Evolutionary conservation across 92 coral and sea anemone genomes (phyloP), one percentile per base, ranked within the genome.

Genomic region (Metridium senile): DNA sequence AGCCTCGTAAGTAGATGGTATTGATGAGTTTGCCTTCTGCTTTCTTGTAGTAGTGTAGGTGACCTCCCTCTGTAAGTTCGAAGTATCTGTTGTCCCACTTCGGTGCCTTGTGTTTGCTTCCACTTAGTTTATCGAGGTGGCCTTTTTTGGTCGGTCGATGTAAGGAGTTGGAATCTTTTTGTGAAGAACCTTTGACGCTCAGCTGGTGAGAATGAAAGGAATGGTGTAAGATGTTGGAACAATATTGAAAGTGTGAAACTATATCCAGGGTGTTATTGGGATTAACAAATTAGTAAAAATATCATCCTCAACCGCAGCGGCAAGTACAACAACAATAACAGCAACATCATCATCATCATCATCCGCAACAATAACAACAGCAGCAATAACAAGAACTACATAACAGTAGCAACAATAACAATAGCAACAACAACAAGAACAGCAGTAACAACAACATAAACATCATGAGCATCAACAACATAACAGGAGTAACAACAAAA

Each of bases 51-150:
- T 92, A 92, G 74, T 93, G 81, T 19, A 95, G 84, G 56, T 95
- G 90, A 0, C 99, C 99, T 3, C 93, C 74, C 20, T 89, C 90
- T 11, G 92, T 75, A 28, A 95, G 90, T 65, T 95, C 99, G 75
- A 95, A 95, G 80, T 92, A 89, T 74, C 99, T 85, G 74, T 80
- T 70, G 87, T 95, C 99, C 99, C 99, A 95, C 46, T 95, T 95
- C 26, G 86, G 91, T 2, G 90, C 64, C 59, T 87, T 85, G 82
- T 95, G 99, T 75, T 87, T 95, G 7, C 99, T 97, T 1, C 99
- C 99, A 61, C 99, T 95, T 26, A 95, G 83, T 70, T 95, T 95
- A 23, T 85, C 91, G 2, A 95, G 80, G 66, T 81, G 85, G 22
- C 99, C 99, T 62, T 84, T 81, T 21, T 86, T 85, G 53, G 97